Evolutionary conservation across 2,113 vertebrate species (phyloP), one percentile per base, ranked within the genome.

Genomic region (Phaethon lepturus): DNA sequence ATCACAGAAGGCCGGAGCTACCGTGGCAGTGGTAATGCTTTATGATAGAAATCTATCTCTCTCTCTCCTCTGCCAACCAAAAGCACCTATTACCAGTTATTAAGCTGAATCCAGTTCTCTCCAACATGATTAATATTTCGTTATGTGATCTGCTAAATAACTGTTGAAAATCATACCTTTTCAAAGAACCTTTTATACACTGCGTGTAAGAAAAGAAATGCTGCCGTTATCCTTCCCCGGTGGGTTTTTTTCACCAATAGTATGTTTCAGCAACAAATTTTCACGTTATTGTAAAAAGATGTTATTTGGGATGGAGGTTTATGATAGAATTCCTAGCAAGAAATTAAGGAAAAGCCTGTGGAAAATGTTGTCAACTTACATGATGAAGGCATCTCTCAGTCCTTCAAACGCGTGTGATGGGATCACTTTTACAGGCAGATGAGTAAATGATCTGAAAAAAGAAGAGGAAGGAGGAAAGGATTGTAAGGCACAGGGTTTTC

Each of bases 371-470:
- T 60, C 58, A 91, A 98, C 99, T 99, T 98, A 99, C 99, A 99
- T 99, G 94, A 97, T 97, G 68, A 98, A 95, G 62, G 99, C 95
- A 97, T 99, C 99, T 95, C 97, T 97, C 88, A 99, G 98, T 92
- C 98, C 98, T 96, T 97, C 98, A 97, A 99, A 99, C 26, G 99
- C 98, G 7, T 98, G 97, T 82, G 98, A 98, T 76, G 98, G 98
- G 59, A 99, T 98, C 96, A 98, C 97, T 98, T 98, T 98, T 91
- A 99, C 93, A 60, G 98, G 97, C 93, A 99, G 98, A 68, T 99
- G 98, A 62, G 95, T 98, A 87, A 99, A 97, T 49, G 98, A 98
- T 95, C 99, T 99, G 98, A 73, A 97, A 97, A 97, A 93, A 90
- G 78, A 80, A 95, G 89, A 69, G 94, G 85, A 28, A 17, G 68